Conservation (phyloP, 1,140 invertebrate species). For the Sitophilus oryzae region DNA sequence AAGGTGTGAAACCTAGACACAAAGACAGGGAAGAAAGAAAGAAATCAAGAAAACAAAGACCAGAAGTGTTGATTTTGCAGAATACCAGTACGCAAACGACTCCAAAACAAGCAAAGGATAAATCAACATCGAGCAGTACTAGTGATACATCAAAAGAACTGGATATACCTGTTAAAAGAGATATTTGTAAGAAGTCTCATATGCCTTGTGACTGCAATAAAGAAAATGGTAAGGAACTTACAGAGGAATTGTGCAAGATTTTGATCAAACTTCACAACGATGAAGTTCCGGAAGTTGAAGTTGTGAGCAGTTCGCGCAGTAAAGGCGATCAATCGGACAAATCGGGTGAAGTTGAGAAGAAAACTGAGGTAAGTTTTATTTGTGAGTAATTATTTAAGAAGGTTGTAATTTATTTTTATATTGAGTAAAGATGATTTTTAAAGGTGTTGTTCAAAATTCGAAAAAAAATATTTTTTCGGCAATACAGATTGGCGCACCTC, state of each 20-base stretch:
- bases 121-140: constrained; percentile 3
- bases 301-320: constrained; percentile 12
- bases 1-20: not conserved
- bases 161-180: not conserved
- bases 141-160: not conserved
- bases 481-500: too few species aligned
- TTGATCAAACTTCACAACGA: constrained; percentile 39
- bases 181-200: constrained; percentile 21
- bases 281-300: constrained; percentile 30
- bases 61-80: constrained; percentile 33
- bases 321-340: constrained; percentile 9
- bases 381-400: too few species aligned
- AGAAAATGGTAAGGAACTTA: constrained; percentile 7
- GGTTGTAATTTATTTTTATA: too few species aligned
- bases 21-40: constrained; percentile 10
- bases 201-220: constrained; percentile 28
- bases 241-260: constrained; percentile 38
- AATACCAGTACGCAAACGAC: constrained; percentile 41
- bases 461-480: too few species aligned
- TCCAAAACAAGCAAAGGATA: constrained; percentile 28
- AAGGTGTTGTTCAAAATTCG: too few species aligned
- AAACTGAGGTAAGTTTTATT: too few species aligned
- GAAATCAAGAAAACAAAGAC: constrained; percentile 16
- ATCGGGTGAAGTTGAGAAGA: not conserved
- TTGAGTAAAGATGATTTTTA: too few species aligned